Conservation (phyloP, 2,888 invertebrate genomes). For the Agrenia bidenticulata region DNA sequence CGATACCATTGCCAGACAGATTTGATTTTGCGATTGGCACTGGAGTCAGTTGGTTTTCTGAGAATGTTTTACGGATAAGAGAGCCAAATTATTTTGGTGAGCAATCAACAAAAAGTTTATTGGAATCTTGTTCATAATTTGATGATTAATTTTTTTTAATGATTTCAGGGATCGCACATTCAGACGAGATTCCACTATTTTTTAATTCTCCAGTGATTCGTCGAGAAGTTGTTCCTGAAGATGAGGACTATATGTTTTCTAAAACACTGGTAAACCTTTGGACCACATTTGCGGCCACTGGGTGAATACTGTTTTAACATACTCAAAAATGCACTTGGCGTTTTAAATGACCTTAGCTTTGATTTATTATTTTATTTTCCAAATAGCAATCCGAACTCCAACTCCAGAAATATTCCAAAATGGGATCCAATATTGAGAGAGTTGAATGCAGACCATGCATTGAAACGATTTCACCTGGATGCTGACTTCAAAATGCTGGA, state of each 20-base stretch:
- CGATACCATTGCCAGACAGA: slow-evolving; percentile 33
- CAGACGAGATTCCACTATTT: slow-evolving; percentile 42
- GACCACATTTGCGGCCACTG: slow-evolving; percentile 37
- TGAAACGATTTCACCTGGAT: slow-evolving; percentile 35
- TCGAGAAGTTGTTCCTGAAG: slow-evolving; percentile 28
- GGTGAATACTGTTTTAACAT: too few species aligned
- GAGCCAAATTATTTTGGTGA: slow-evolving; percentile 30
- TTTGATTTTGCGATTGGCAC: slow-evolving; percentile 40
- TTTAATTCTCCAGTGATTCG: slow-evolving; percentile 37
- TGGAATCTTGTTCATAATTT: too few species aligned
- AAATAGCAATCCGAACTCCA: slow-evolving; percentile 28
- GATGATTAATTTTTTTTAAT: background rate
- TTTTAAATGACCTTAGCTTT: too few species aligned
- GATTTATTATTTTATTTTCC: too few species aligned
- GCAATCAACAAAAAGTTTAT: background rate
- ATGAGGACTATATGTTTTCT: slow-evolving; percentile 40
- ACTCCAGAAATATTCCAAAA: slow-evolving; percentile 6
- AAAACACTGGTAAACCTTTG: slow-evolving; percentile 35
- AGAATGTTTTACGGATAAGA: slow-evolving; percentile 23
- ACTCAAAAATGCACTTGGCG: too few species aligned
- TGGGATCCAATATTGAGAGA: slow-evolving; percentile 20
- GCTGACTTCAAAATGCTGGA: slow-evolving; percentile 36
- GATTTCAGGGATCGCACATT: slow-evolving; percentile 20
- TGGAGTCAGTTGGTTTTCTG: slow-evolving; percentile 29
- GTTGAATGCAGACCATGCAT: slow-evolving; percentile 22